Conservation (phyloP, 2,797 vertebrate species). For the Gallirallus australis region DNA sequence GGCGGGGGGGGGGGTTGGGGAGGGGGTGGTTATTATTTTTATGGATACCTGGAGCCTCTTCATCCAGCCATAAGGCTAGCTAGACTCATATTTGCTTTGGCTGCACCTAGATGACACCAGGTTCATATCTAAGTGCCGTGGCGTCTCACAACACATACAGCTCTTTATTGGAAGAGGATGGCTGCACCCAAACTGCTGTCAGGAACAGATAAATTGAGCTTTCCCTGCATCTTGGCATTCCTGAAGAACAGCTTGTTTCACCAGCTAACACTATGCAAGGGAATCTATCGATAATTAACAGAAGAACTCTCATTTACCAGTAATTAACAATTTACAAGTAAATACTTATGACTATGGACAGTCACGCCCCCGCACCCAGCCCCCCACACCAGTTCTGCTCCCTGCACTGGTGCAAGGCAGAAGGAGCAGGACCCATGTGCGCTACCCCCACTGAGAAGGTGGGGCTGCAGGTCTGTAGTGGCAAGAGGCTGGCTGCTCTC, state of each 20-base stretch:
- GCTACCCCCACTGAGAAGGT: not conserved
- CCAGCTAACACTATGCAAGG: not conserved
- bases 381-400: rapidly evolving
- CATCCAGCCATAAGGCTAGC: not conserved
- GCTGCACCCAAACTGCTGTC: not conserved
- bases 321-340: not conserved
- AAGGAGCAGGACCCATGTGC: not conserved
- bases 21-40: not conserved
- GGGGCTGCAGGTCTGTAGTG: not conserved
- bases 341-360: not conserved
- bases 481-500: not conserved
- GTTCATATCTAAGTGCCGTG: not conserved
- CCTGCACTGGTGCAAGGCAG: not conserved
- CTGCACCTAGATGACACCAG: not conserved
- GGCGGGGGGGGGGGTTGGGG: too few relatives aligned
- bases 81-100: not conserved
- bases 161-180: not conserved
- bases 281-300: not conserved
- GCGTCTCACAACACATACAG: not conserved
- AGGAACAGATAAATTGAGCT: not conserved
- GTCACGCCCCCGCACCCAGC: not conserved
- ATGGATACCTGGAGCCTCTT: not conserved
- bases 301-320: not conserved
- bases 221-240: not conserved
- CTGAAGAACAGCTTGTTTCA: not conserved